phyloP scores from a whole-genome alignment of 2,888 invertebrate species.

The Aricia artaxerxes region DNA sequence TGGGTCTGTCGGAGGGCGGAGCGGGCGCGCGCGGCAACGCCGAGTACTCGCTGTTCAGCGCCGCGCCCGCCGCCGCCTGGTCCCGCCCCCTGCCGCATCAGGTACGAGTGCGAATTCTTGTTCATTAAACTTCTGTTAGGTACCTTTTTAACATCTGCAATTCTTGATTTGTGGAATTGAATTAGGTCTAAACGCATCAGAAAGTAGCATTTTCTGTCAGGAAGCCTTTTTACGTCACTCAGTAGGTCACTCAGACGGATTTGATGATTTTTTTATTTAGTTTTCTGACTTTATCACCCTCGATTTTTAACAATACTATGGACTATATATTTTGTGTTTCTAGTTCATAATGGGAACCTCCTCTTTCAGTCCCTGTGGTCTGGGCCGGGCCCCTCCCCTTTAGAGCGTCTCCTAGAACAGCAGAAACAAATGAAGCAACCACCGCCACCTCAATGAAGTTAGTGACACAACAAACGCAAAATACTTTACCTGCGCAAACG shows the following conservation, averaged over 20 bases:
- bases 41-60: constrained; percentile 80
- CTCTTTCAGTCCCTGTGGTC: constrained; percentile 85
- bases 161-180: too few relatives aligned
- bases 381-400: constrained; percentile 87
- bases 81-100: constrained; percentile 56
- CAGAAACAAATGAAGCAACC: constrained; percentile 84
- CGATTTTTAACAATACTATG: background rate
- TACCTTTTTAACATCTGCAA: too few relatives aligned
- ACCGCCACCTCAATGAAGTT: constrained; percentile 58
- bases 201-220: too few relatives aligned
- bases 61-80: constrained; percentile 59
- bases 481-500: background rate
- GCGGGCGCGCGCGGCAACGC: constrained; percentile 56
- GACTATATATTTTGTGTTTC: background rate
- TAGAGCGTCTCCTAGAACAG: constrained; percentile 89
- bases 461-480: background rate
- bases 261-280: too few relatives aligned
- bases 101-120: constrained; percentile 42
- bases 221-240: too few relatives aligned
- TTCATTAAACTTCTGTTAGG: too few relatives aligned
- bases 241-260: too few relatives aligned
- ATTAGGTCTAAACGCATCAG: too few relatives aligned
- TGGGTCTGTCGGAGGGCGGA: background rate
- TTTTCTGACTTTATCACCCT: too few relatives aligned
- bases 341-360: background rate